Conservation (phyloP, 2,113 vertebrate species). For the Psettodes erumei region DNA sequence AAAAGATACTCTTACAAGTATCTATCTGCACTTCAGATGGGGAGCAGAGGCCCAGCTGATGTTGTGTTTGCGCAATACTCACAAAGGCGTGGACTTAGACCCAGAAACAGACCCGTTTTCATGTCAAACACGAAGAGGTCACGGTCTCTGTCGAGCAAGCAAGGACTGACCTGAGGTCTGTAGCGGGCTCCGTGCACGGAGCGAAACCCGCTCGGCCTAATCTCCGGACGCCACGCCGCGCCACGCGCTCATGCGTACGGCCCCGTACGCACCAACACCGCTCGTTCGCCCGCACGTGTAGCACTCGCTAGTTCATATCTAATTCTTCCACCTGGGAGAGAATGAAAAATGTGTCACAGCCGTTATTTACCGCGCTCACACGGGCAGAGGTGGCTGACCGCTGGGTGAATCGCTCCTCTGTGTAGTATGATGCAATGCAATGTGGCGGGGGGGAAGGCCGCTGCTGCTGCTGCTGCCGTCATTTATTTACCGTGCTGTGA, state of each 20-base stretch:
- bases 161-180: conserved; percentile 47
- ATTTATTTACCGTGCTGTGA: conserved; percentile 69
- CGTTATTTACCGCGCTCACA: conserved; percentile 66
- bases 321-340: conserved; percentile 78
- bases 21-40: conserved; percentile 16
- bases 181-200: conserved; percentile 42
- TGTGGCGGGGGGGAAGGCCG: neutral
- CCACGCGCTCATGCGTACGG: conserved; percentile 34
- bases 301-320: conserved; percentile 60
- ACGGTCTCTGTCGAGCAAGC: conserved; percentile 56
- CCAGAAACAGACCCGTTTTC: conserved; percentile 40
- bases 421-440: conserved; percentile 70
- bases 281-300: conserved; percentile 41
- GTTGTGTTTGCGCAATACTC: conserved; percentile 43
- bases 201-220: conserved; percentile 54
- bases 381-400: conserved; percentile 68
- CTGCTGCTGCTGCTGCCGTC: no score
- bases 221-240: conserved; percentile 38
- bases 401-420: conserved; percentile 62
- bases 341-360: conserved; percentile 75
- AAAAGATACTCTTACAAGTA: conserved; percentile 2
- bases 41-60: conserved; percentile 2
- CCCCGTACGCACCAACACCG: conserved; percentile 8
- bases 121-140: conserved; percentile 64
- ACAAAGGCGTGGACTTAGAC: conserved; percentile 8